Evolutionary conservation across 2,113 vertebrate genomes (phyloP), one percentile per base, ranked within the genome.

Genomic region (Corydoras maculifer): DNA sequence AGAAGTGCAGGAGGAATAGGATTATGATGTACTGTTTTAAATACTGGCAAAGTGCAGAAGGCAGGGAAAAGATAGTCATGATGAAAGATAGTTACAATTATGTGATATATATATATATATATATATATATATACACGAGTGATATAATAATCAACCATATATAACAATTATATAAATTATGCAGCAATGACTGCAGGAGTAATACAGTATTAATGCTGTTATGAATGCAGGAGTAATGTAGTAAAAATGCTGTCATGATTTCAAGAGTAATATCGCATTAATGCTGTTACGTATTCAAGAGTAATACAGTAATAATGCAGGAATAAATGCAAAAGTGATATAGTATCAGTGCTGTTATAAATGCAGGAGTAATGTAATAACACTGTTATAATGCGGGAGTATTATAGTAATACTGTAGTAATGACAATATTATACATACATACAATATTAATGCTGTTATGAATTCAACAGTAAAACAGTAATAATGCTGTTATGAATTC

Each of bases 391-490:
- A n/a, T 12, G 3, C n/a, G 29, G 12, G 48, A 29, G 25, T 53
- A 53, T 29, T 30, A 4, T 4, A 14, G 25, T 0, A 5, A 58
- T 11, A 5, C 18, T 9, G 35, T 51, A 25, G 25, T 25, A 50
- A 13, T 0, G 4, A 2, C 7, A 50, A 1, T 50, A 25, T 15
- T 55, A 80, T 80, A 82, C 77, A 8, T n/a, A 43, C 4, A 43
- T 43, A 43, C n/a, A 13, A 11, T 11, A 51, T 7, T 2, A 51
- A 11, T 51, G 11, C 7, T 51, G 49, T 11, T 9, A 51, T 51
- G 7, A 7, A 51, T 51, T 7, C 49, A 51, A 11, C 7, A 11
- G 11, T 51, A 11, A 25, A 25, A 25, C 18, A 18, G 35, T 51
- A 25, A 49, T 25, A 50, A 13, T 0, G 4, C 7, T 51, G 49